Evolutionary conservation across 2,797 vertebrate species (phyloP).

Genomic region (Labroides dimidiatus): DNA sequence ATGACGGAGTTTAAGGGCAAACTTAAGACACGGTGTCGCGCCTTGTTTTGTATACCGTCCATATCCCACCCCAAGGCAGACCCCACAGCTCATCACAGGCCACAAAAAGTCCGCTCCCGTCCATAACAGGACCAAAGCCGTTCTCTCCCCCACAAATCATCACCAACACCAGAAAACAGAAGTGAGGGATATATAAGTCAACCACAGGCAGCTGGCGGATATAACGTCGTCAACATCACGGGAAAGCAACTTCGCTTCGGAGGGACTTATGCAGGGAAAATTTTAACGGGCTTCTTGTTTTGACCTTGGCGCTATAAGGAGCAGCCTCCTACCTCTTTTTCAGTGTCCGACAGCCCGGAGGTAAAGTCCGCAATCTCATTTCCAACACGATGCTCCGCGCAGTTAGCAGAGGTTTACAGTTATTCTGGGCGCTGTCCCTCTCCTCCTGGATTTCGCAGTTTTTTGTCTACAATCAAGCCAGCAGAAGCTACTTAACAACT

Average conservation of each 20-base stretch:
- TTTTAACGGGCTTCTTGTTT: constrained; percentile 26
- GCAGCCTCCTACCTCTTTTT: constrained; percentile 62
- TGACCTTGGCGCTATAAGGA: constrained; percentile 57
- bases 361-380: constrained; percentile 52
- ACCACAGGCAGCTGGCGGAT: constrained; percentile 30
- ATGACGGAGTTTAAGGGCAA: constrained; percentile 51
- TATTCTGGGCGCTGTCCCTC: constrained; percentile 83
- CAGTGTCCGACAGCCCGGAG: constrained; percentile 39
- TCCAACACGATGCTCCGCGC: constrained; percentile 56
- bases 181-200: neutral
- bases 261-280: constrained; percentile 54
- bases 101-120: constrained; percentile 51
- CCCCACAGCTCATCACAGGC: constrained; percentile 64
- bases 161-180: neutral
- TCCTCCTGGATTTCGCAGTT: constrained; percentile 81
- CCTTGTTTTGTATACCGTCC: constrained; percentile 67
- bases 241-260: constrained; percentile 69
- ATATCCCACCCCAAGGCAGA: constrained; percentile 42
- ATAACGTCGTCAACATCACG: constrained; percentile 53
- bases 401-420: constrained; percentile 63
- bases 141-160: neutral
- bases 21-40: constrained; percentile 48
- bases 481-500: neutral
- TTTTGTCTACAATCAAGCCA: constrained; percentile 64
- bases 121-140: constrained; percentile 30